Evolutionary conservation across 2,113 vertebrate species (phyloP).

Genomic region (Lepisosteus osseus): DNA sequence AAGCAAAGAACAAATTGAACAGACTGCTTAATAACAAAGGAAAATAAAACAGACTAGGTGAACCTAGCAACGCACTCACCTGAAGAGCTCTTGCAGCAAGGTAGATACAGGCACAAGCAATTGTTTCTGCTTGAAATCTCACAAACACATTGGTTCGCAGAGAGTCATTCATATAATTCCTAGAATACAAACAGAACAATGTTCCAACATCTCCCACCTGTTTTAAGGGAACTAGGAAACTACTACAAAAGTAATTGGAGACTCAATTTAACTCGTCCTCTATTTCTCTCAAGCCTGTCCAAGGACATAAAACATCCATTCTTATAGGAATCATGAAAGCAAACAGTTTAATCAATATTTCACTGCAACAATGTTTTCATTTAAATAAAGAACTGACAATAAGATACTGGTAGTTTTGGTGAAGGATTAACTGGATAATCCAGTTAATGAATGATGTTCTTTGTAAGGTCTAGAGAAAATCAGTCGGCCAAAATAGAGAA

Average conservation of each 20-base stretch:
- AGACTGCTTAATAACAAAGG: rapidly evolving
- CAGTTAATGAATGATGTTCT: too few species aligned
- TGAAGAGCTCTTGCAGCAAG: conserved; percentile 93
- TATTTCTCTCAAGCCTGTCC: conserved; percentile 53
- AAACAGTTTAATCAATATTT: too few species aligned
- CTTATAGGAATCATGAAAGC: neutral
- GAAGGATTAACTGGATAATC: too few species aligned
- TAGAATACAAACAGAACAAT: conserved; percentile 55
- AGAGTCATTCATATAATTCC: conserved; percentile 99
- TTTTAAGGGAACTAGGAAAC: conserved; percentile 21
- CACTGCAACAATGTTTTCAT: too few species aligned
- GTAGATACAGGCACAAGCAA: conserved; percentile 97
- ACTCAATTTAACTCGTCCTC: conserved; percentile 94
- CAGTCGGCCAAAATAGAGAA: too few species aligned
- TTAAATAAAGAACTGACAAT: too few species aligned
- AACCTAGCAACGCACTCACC: conserved; percentile 49
- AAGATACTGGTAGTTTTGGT: too few species aligned
- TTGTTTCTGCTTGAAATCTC: conserved; percentile 94
- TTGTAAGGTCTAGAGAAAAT: too few species aligned
- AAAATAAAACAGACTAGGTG: neutral
- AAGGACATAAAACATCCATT: conserved; percentile 33
- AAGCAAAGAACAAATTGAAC: conserved; percentile 3
- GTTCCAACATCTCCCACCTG: conserved; percentile 38
- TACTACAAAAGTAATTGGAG: conserved; percentile 58
- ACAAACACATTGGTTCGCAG: conserved; percentile 96